Percentiles rank a stretch among this genome's conserved stretches.
phyloP scores from a whole-genome alignment of 2,797 vertebrate species.

The Astyanax mexicanus region DNA sequence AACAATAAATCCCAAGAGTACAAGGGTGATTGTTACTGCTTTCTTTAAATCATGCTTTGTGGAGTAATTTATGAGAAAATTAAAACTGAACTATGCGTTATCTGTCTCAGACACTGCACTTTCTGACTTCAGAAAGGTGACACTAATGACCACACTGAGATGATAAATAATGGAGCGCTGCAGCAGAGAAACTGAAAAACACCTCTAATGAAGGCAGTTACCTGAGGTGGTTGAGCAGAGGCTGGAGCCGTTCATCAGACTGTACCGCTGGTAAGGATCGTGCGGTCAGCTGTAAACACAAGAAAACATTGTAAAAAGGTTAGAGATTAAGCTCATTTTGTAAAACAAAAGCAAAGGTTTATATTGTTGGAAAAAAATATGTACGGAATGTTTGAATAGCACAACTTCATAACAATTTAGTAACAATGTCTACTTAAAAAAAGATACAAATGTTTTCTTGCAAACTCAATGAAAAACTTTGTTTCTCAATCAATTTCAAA shows the following conservation, averaged over 20 bases:
- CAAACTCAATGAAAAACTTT: too few species aligned
- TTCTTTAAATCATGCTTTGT: background rate
- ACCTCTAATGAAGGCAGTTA: constrained; percentile 68
- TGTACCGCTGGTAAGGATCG: constrained; percentile 91
- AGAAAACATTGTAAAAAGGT: constrained; percentile 13
- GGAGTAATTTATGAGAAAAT: background rate
- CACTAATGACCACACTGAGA: constrained; percentile 25
- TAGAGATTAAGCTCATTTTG: constrained; percentile 39
- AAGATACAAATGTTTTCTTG: too few species aligned
- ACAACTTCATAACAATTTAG: too few species aligned
- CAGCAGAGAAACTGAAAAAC: constrained; percentile 10
- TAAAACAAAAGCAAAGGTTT: constrained; percentile 25
- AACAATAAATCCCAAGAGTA: background rate
- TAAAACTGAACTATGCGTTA: constrained; percentile 1
- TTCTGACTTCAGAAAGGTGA: background rate
- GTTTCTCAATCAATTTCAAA: too few species aligned
- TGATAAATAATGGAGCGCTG: constrained; percentile 28
- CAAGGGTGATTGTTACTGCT: too few species aligned
- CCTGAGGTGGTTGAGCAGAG: constrained; percentile 96
- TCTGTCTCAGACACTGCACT: background rate
- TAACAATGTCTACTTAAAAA: too few species aligned
- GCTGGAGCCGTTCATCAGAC: constrained; percentile 94
- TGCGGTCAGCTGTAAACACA: constrained; percentile 88
- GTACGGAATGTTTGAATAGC: too few species aligned
- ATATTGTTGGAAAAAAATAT: too few species aligned